These are phyloP conservation scores for Moxostoma hubbsi DNA, from an alignment of 2,797 vertebrate species.

Conservation along the genomic window DNA sequence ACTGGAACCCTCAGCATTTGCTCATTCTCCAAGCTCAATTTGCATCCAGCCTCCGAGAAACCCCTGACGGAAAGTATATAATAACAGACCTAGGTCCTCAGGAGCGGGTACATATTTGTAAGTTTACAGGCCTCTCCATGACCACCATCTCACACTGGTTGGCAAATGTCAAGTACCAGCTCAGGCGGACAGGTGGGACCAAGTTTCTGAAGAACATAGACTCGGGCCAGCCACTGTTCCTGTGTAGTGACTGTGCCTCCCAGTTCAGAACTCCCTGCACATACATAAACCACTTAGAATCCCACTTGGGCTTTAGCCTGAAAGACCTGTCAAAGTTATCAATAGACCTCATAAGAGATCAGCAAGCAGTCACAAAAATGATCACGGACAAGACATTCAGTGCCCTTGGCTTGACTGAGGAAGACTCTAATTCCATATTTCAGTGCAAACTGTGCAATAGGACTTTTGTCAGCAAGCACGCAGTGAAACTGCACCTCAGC, in stretches of 20 bases:
- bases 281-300: slow-evolving; percentile 96
- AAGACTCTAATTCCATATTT: slow-evolving; percentile 90
- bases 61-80: slow-evolving; percentile 92
- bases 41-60: slow-evolving; percentile 91
- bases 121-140: slow-evolving; percentile 99
- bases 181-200: slow-evolving; percentile 97
- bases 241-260: slow-evolving; percentile 98
- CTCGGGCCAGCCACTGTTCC: slow-evolving; percentile 96
- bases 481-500: slow-evolving; percentile 99
- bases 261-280: slow-evolving; percentile 98
- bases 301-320: slow-evolving; percentile 95
- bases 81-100: slow-evolving; percentile 95
- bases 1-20: slow-evolving; percentile 99
- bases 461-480: slow-evolving; percentile 98
- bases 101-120: slow-evolving; percentile 97
- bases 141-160: slow-evolving; percentile 99
- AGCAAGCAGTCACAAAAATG: slow-evolving; percentile 90
- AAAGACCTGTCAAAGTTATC: slow-evolving; percentile 97
- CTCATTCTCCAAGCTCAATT: slow-evolving; percentile 98
- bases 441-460: slow-evolving; percentile 98
- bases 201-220: slow-evolving; percentile 99
- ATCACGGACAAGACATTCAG: slow-evolving; percentile 86
- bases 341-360: slow-evolving; percentile 91
- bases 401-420: slow-evolving; percentile 86
- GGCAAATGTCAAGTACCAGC: slow-evolving; percentile 99